These are phyloP conservation scores for Cottus gobio DNA, from an alignment of 2,113 vertebrate genomes.

Conservation along the genomic window DNA sequence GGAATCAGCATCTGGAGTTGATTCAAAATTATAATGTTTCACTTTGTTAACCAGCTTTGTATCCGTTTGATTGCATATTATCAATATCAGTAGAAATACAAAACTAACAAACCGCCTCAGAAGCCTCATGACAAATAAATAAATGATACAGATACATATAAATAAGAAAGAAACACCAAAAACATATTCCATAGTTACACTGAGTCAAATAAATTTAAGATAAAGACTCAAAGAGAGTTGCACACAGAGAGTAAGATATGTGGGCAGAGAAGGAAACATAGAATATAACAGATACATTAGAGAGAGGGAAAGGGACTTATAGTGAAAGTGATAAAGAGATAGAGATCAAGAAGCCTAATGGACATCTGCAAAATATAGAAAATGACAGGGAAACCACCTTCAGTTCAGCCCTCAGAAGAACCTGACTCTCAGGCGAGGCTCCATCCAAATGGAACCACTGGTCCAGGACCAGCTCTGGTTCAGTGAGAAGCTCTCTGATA, in stretches of 20 bases:
- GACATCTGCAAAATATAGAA: neutral
- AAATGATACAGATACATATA: neutral
- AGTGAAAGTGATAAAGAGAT: neutral
- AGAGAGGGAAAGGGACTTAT: neutral
- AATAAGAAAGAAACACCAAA: neutral
- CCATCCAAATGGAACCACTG: constrained; percentile 87
- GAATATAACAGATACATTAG: neutral
- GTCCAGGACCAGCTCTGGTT: constrained; percentile 86
- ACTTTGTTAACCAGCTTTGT: neutral
- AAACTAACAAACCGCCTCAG: neutral
- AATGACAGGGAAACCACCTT: constrained; percentile 77
- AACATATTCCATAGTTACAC: neutral
- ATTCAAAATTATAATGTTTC: neutral
- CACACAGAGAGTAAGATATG: neutral
- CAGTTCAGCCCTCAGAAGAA: constrained; percentile 89
- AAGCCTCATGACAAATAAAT: neutral
- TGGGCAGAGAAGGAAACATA: neutral
- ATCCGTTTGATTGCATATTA: neutral
- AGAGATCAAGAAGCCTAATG: neutral
- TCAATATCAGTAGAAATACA: neutral
- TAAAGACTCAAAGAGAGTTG: neutral
- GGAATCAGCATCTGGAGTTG: constrained; percentile 71
- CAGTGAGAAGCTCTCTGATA: constrained; percentile 85
- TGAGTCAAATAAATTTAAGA: neutral
- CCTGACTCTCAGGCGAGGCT: constrained; percentile 83